Base-by-base conservation (phyloP, 2,797 vertebrate species). In the Spinus pinus region DNA sequence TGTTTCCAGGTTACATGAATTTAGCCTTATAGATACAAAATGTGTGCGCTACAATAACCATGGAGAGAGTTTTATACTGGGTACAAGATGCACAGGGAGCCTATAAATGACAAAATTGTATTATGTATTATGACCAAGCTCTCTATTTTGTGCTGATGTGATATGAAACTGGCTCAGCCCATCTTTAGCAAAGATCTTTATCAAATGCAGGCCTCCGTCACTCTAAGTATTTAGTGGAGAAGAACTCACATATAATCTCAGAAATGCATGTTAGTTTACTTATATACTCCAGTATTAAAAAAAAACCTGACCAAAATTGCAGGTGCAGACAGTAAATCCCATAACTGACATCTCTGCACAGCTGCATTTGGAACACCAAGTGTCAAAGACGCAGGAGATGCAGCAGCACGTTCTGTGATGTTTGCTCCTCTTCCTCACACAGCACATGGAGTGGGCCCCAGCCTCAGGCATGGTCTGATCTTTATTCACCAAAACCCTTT, bases 371-470 rank as follows among this genome's bases (percentile, higher is more conserved):
- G 82, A 85, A 27, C 41, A 49, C 18, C 0, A 10, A 64, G n/a
- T 25, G 41, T 50, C 67, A 56, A 46, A 81, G 60, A 4, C 15
- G 23, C 31, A 81, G 83, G 44, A 84, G 81, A 25, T 35, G 60
- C 33, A 44, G 67, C 46, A 53, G 10, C 49, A 46, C 0, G 0
- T 19, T 49, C 8, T 31, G 75, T 9, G 62, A 9, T 35, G 57
- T 50, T 67, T 41, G 30, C 18, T 88, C 24, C 75, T 50, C 27
- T 50, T 53, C 64, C 53, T 62, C 56, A 35, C 2, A 2, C 53
- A 85, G 41, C 25, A 30, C 33, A 18, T 1, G 2, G 19, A 37
- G 30, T 3, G 73, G 39, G 44, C 17, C 62, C 39, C 53, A 74
- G 1, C n/a, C 33, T 82, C 61, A 18, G n/a, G 35, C 19, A 2